Percentiles rank a stretch among this genome's conserved stretches.
phyloP scores from a whole-genome alignment of 1,140 invertebrate genomes.

The Ruditapes philippinarum region DNA sequence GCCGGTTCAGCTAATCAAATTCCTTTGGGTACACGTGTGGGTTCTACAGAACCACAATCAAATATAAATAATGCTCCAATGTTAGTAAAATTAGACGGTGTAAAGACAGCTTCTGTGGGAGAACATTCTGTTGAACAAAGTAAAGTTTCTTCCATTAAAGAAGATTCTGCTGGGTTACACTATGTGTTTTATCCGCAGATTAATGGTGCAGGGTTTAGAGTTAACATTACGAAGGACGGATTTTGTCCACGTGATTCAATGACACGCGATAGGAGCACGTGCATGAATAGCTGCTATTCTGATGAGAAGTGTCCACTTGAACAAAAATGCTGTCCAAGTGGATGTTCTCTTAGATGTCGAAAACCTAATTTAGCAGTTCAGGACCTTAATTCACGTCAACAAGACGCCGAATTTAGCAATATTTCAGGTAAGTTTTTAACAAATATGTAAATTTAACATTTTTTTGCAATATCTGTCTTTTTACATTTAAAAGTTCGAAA shows the following conservation, averaged over 20 bases:
- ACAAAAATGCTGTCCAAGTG: conserved; percentile 55
- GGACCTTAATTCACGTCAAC: background rate
- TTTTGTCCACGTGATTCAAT: background rate
- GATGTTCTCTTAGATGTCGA: conserved; percentile 45
- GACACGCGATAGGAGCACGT: background rate
- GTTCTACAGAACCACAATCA: background rate
- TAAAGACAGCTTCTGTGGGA: background rate
- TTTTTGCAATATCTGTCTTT: too few species aligned
- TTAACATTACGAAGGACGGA: conserved; percentile 56
- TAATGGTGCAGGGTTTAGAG: background rate
- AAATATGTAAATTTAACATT: too few species aligned
- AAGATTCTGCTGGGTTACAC: conserved; percentile 38
- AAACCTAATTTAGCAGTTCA: background rate
- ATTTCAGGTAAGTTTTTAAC: too few species aligned
- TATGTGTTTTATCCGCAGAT: conserved; percentile 36
- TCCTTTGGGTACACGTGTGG: background rate
- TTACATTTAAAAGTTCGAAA: too few species aligned
- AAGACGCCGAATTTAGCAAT: too few species aligned
- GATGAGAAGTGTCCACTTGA: conserved; percentile 44
- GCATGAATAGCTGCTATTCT: conserved; percentile 42
- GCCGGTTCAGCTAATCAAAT: background rate
- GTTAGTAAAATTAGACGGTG: background rate
- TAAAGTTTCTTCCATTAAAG: conserved; percentile 6
- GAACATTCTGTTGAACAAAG: background rate
- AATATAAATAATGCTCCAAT: background rate